phyloP scores from a whole-genome alignment of 2,113 vertebrate species.

The Stercorarius parasiticus region DNA sequence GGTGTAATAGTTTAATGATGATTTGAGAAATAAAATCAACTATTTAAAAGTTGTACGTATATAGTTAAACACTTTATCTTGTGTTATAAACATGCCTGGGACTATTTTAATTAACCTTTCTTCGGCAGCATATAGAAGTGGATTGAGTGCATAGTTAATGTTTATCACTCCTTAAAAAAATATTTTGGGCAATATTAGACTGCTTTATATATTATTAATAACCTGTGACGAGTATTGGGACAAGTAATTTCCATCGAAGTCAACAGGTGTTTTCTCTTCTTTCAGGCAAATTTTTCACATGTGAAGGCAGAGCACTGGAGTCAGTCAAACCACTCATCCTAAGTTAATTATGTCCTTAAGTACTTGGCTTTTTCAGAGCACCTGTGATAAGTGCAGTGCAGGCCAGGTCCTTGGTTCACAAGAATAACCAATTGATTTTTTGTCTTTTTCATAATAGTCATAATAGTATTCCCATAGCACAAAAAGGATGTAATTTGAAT shows the following conservation, averaged over 20 bases:
- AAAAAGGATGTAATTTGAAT: not conserved
- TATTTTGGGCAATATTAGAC: not conserved
- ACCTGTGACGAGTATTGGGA: accelerated
- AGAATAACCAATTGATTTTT: not conserved
- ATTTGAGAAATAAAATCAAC: not conserved
- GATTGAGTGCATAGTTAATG: not conserved
- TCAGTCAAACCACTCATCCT: not conserved
- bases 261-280: not conserved
- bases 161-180: not conserved
- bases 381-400: not conserved
- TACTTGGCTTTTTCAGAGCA: not conserved
- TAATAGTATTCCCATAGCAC: not conserved
- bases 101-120: not conserved
- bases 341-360: not conserved
- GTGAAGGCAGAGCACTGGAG: not conserved
- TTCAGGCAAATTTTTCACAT: not conserved
- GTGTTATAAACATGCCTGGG: not conserved
- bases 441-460: not conserved
- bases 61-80: not conserved
- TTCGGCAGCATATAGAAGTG: not conserved
- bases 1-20: not conserved
- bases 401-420: not conserved
- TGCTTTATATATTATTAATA: not conserved
- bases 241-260: not conserved
- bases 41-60: not conserved